A percentile compares a stretch with the other conserved stretches of the same genome.
Conservation (phyloP, 64 coral and sea anemone genomes). For the Hydrozoanthus tunicans region DNA sequence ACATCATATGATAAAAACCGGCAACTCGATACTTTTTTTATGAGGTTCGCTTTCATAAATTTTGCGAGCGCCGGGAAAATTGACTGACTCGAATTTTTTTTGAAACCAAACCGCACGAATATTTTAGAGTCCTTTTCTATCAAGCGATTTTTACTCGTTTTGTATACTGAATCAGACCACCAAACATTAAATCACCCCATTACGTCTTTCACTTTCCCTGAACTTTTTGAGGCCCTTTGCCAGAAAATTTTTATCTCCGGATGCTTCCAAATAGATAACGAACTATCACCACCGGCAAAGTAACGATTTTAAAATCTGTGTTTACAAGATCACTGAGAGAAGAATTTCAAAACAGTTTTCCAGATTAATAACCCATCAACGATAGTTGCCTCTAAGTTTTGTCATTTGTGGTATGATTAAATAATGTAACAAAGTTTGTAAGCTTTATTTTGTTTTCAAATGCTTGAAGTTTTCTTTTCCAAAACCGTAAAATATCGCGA, state of each 20-base stretch:
- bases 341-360: not conserved
- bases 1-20: conserved; percentile 9
- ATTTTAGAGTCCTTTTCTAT: not conserved
- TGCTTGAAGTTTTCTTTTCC: not conserved
- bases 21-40: not conserved
- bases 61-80: not conserved
- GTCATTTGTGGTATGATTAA: not conserved
- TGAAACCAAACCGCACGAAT: not conserved
- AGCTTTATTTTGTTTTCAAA: not conserved
- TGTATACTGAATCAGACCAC: not conserved
- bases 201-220: not conserved
- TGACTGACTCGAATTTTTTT: not conserved
- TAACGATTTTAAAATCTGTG: conserved; percentile 29
- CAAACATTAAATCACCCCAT: not conserved
- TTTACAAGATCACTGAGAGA: conserved; percentile 12
- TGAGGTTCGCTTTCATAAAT: not conserved
- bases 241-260: not conserved
- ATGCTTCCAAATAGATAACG: not conserved
- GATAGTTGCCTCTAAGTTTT: conserved; percentile 3
- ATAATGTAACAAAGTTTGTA: not conserved
- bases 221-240: not conserved
- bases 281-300: not conserved
- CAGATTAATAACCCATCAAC: not conserved
- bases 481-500: not conserved
- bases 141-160: conserved; percentile 5